These are phyloP conservation scores for Periophthalmodon schlosseri DNA, from an alignment of 2,113 vertebrate genomes.

Conservation along the genomic window DNA sequence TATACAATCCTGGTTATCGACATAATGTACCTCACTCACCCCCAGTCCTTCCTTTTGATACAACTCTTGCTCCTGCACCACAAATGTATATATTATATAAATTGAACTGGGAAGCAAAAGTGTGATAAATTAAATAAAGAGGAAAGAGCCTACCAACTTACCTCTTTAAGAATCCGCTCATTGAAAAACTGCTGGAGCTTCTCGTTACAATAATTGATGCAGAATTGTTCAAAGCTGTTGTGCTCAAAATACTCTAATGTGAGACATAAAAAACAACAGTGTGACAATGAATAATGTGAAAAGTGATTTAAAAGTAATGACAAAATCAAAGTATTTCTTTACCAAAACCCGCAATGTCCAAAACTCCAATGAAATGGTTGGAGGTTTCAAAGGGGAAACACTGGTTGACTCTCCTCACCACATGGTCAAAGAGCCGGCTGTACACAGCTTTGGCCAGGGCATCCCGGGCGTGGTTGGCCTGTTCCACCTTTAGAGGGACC, in stretches of 20 bases:
- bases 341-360: conserved; percentile 99
- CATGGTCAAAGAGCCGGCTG: conserved; percentile 96
- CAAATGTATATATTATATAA: conserved; percentile 1
- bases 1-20: conserved; percentile 99
- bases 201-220: conserved; percentile 99
- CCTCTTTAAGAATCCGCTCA: conserved; percentile 98
- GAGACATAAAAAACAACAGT: conserved; percentile 50
- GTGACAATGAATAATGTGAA: conserved; percentile 42
- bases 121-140: not conserved
- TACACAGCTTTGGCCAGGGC: conserved; percentile 97
- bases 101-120: not conserved
- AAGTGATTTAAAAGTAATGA: not conserved
- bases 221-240: conserved; percentile 99
- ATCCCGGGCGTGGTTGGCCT: conserved; percentile 95
- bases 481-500: conserved; percentile 97
- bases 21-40: conserved; percentile 97
- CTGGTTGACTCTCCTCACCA: conserved; percentile 94
- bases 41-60: conserved; percentile 96
- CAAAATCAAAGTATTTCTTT: conserved; percentile 41
- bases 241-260: conserved; percentile 96
- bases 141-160: conserved; percentile 41
- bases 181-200: conserved; percentile 99
- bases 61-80: conserved; percentile 93
- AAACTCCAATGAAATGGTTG: conserved; percentile 93
- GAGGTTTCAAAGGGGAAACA: conserved; percentile 96